Conservation (phyloP, 2,888 invertebrate genomes). For the Lampropteryx suffumata region DNA sequence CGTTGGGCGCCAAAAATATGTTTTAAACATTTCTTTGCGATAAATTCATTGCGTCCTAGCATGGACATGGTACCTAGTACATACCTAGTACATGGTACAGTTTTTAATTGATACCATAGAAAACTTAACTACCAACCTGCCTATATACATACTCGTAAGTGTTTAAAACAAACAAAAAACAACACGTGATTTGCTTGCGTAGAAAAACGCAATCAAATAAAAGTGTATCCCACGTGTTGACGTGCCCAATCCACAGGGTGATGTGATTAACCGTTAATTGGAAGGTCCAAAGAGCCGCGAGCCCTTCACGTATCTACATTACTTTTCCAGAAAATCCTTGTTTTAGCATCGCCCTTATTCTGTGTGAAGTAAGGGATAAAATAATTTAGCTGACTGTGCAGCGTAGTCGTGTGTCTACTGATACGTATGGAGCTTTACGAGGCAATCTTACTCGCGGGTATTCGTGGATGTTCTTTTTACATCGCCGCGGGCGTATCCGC, state of each 20-base stretch:
- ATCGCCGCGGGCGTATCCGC: slow-evolving; percentile 56
- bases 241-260: slow-evolving; percentile 39
- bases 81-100: too few relatives aligned
- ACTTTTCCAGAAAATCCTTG: slow-evolving; percentile 6
- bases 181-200: slow-evolving; percentile 10
- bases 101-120: too few relatives aligned
- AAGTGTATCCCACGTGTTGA: slow-evolving; percentile 35
- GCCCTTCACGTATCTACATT: slow-evolving; percentile 31
- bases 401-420: slow-evolving; percentile 26
- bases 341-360: slow-evolving; percentile 15
- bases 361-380: slow-evolving; percentile 7
- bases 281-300: slow-evolving; percentile 41
- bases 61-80: too few relatives aligned
- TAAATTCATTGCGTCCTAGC: too few relatives aligned
- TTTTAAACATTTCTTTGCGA: too few relatives aligned
- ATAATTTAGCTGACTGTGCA: slow-evolving; percentile 18
- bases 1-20: slow-evolving; percentile 29
- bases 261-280: slow-evolving; percentile 55
- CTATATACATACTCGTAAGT: too few relatives aligned
- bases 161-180: too few relatives aligned
- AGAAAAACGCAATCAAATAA: slow-evolving; percentile 34
- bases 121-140: too few relatives aligned
- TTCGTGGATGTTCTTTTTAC: slow-evolving; percentile 71
- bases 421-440: slow-evolving; percentile 61
- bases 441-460: slow-evolving; percentile 68